These are phyloP conservation scores for Nymphalis io DNA, from an alignment of 1,140 invertebrate species.

Conservation along the genomic window DNA sequence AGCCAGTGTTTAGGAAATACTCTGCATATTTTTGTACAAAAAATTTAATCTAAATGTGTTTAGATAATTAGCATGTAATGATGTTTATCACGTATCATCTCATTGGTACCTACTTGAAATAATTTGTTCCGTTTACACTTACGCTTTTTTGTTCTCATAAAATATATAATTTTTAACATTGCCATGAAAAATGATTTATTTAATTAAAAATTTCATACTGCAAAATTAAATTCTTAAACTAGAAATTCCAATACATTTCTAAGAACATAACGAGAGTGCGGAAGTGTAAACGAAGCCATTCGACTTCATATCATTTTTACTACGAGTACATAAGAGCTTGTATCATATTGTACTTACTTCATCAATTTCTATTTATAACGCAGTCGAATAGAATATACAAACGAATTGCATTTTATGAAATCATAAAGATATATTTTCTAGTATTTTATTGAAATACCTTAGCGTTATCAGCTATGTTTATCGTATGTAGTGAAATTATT, in stretches of 20 bases:
- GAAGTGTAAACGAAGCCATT: constrained; percentile 35
- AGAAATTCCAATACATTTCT: background rate
- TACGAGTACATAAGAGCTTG: constrained; percentile 64
- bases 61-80: constrained; percentile 50
- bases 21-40: constrained; percentile 76
- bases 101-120: constrained; percentile 59
- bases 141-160: background rate
- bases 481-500: constrained; percentile 26
- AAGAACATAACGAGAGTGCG: background rate
- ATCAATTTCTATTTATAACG: constrained; percentile 38
- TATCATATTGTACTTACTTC: constrained; percentile 55
- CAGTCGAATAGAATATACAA: constrained; percentile 39
- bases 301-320: constrained; percentile 71
- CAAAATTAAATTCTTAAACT: background rate
- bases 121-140: constrained; percentile 34
- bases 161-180: background rate
- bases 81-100: constrained; percentile 54
- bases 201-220: background rate
- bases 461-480: constrained; percentile 34
- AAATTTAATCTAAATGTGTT: constrained; percentile 54
- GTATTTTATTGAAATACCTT: constrained; percentile 61
- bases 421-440: constrained; percentile 71
- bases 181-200: background rate
- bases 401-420: constrained; percentile 52
- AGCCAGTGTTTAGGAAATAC: constrained; percentile 66